Conservation (phyloP, 1,140 invertebrate genomes). For the Ceratoteleas bidentatus region DNA sequence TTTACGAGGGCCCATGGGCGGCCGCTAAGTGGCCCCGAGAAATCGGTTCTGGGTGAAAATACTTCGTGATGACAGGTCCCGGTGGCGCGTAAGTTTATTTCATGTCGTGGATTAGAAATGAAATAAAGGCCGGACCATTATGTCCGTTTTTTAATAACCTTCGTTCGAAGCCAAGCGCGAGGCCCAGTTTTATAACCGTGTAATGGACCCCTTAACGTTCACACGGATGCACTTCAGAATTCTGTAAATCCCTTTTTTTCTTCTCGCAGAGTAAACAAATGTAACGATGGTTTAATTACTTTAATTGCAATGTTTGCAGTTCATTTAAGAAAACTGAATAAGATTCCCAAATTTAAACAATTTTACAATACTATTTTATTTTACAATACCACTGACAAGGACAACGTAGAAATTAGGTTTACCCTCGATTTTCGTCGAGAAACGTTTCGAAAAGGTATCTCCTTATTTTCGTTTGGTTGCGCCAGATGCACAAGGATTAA, state of each 20-base stretch:
- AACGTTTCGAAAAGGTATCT: constrained; percentile 39
- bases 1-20: constrained; percentile 29
- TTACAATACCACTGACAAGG: no score
- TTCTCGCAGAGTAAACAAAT: constrained; percentile 28
- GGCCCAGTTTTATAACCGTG: constrained; percentile 76
- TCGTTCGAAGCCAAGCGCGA: constrained; percentile 66
- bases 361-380: no score
- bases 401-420: not conserved
- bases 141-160: constrained; percentile 58
- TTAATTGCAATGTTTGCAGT: not conserved
- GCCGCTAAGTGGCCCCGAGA: constrained; percentile 6
- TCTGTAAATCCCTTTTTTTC: constrained; percentile 35
- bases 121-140: constrained; percentile 52
- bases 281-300: not conserved
- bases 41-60: constrained; percentile 46
- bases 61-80: constrained; percentile 58
- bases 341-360: not conserved
- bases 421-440: constrained; percentile 15
- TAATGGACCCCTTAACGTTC: constrained; percentile 78
- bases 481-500: constrained; percentile 60
- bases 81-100: constrained; percentile 56
- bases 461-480: constrained; percentile 44
- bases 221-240: constrained; percentile 52
- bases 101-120: constrained; percentile 71
- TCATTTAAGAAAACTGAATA: not conserved